A percentile compares a stretch with the other conserved stretches of the same genome.
These are phyloP conservation scores for Callopanchax toddi DNA, from an alignment of 2,113 vertebrate genomes.

Conservation along the genomic window DNA sequence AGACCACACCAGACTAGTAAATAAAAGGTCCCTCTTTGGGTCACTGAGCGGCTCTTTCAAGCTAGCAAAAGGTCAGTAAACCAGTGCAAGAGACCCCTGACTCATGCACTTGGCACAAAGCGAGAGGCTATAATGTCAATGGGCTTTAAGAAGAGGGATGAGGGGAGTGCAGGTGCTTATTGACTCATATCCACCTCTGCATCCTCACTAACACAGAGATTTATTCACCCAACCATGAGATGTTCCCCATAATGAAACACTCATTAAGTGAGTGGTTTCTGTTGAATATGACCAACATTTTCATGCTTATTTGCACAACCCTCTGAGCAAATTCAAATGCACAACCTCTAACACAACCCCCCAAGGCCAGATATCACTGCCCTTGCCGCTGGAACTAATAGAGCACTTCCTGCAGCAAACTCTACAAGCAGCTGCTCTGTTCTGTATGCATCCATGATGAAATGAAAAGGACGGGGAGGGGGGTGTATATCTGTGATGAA, in stretches of 20 bases:
- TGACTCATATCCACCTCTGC: slow-evolving; percentile 36
- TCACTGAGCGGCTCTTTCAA: slow-evolving; percentile 33
- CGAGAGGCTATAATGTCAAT: slow-evolving; percentile 23
- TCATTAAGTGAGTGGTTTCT: slow-evolving; percentile 30
- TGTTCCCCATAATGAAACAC: slow-evolving; percentile 19
- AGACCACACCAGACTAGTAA: slow-evolving; percentile 29
- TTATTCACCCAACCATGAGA: slow-evolving; percentile 13
- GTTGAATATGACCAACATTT: slow-evolving; percentile 34
- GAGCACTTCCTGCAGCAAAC: slow-evolving; percentile 73
- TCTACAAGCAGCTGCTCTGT: slow-evolving; percentile 73
- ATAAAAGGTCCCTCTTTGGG: slow-evolving; percentile 43
- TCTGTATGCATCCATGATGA: slow-evolving; percentile 33
- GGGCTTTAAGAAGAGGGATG: slow-evolving; percentile 1
- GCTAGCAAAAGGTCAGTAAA: slow-evolving; percentile 39
- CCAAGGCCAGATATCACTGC: slow-evolving; percentile 71
- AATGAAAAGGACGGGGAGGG: no score
- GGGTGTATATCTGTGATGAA: slow-evolving; percentile 46
- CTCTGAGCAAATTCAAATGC: slow-evolving; percentile 38
- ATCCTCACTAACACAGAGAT: background rate
- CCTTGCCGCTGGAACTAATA: slow-evolving; percentile 77
- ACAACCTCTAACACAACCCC: slow-evolving; percentile 52
- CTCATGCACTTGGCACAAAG: slow-evolving; percentile 46
- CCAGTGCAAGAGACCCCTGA: slow-evolving; percentile 33
- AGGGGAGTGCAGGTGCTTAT: slow-evolving; percentile 26
- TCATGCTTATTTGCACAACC: slow-evolving; percentile 28